Conservation (phyloP, 2,113 vertebrate genomes). For the Chionomys nivalis region DNA sequence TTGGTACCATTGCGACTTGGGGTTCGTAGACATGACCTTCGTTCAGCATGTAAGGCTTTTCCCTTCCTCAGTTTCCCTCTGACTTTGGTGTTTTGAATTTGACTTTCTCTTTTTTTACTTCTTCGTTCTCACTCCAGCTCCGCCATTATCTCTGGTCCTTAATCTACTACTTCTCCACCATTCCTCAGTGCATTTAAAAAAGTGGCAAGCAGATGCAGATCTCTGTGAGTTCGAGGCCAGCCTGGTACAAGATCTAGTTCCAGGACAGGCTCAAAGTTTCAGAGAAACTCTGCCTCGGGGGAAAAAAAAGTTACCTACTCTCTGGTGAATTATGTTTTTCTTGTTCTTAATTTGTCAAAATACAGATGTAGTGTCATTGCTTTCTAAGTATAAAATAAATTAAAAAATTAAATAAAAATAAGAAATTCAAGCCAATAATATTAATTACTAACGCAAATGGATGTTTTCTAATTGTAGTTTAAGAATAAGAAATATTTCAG, state of each 20-base stretch:
- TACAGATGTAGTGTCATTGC: neutral
- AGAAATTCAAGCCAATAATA: slow-evolving; percentile 66
- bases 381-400: slow-evolving; percentile 81
- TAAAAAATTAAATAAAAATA: slow-evolving; percentile 23
- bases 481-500: slow-evolving; percentile 80
- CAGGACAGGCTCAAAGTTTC: too few species aligned
- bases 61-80: neutral
- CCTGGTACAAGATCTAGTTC: too few species aligned
- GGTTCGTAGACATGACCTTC: fast-evolving
- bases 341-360: neutral
- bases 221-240: too few species aligned
- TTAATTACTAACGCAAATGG: slow-evolving; percentile 83
- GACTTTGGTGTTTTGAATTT: neutral
- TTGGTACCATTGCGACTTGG: fast-evolving
- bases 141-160: neutral
- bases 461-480: slow-evolving; percentile 84
- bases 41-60: neutral
- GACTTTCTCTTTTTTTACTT: neutral
- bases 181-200: neutral
- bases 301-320: neutral
- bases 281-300: too few species aligned
- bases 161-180: neutral
- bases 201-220: too few species aligned
- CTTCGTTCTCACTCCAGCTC: neutral
- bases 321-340: neutral